phyloP scores from a whole-genome alignment of 2,888 invertebrate genomes.

The Muschampia plurimacula region DNA sequence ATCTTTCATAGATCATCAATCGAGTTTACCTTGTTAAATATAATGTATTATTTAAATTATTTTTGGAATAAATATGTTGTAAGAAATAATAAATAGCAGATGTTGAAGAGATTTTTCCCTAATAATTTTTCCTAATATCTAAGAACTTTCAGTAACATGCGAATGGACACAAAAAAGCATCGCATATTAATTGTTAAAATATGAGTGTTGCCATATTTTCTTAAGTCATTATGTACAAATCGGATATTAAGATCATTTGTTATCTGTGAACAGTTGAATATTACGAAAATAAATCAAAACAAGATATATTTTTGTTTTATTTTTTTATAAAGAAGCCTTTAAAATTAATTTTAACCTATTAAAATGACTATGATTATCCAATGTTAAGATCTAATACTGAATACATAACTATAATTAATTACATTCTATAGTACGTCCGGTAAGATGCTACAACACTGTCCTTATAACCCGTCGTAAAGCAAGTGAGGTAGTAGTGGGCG shows the following conservation, averaged over 20 bases:
- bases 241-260: conserved; percentile 85
- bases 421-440: no score
- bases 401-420: no score
- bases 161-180: conserved; percentile 57
- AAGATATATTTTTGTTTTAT: conserved; percentile 61
- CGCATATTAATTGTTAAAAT: conserved; percentile 80
- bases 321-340: conserved; percentile 21
- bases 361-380: background rate
- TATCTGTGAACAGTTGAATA: conserved; percentile 86
- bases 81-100: conserved; percentile 35
- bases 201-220: conserved; percentile 86
- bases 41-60: conserved; percentile 51
- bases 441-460: no score
- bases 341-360: no score
- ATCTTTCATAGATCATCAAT: conserved; percentile 50
- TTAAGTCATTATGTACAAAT: conserved; percentile 86
- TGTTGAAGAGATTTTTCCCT: conserved; percentile 37
- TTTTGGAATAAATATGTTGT: conserved; percentile 44
- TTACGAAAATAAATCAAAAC: conserved; percentile 83
- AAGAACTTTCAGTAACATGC: conserved; percentile 25
- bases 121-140: conserved; percentile 32
- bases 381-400: no score
- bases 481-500: no score
- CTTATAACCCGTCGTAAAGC: no score
- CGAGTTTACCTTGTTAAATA: conserved; percentile 52